Conservation (phyloP, 1,140 invertebrate species). For the Aricia agestis region DNA sequence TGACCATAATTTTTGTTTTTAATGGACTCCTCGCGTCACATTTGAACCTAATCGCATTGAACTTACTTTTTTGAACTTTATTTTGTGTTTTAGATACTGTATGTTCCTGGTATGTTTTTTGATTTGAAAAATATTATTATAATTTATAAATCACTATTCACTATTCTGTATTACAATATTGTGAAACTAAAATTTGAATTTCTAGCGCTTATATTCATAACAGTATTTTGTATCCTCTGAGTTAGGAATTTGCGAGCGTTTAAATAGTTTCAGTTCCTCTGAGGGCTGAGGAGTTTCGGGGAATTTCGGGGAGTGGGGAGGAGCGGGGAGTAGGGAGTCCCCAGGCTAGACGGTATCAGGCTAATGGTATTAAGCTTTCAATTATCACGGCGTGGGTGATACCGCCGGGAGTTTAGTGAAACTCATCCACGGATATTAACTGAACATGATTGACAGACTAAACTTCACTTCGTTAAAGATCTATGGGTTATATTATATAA, state of each 20-base stretch:
- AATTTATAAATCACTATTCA: no score
- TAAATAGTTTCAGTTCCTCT: conserved; percentile 9
- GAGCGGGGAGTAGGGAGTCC: neutral
- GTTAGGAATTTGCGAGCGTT: conserved; percentile 13
- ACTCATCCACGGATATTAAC: neutral
- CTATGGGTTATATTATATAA: neutral
- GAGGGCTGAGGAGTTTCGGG: neutral
- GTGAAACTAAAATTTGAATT: neutral
- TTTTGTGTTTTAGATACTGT: no score
- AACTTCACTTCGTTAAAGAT: neutral
- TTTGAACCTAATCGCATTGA: no score
- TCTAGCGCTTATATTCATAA: neutral
- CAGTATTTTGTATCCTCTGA: neutral
- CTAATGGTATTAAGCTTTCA: conserved; percentile 15
- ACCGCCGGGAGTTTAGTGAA: neutral
- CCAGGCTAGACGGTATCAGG: conserved; percentile 1
- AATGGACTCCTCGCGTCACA: no score
- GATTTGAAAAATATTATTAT: neutral
- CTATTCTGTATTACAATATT: no score
- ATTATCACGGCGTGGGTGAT: conserved; percentile 3
- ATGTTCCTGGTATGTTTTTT: neutral
- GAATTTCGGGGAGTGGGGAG: neutral
- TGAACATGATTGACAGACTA: neutral
- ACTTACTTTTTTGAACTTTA: no score
- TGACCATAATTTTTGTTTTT: no score